Base-by-base conservation (phyloP, 2,797 vertebrate species). In the Echiichthys vipera region DNA sequence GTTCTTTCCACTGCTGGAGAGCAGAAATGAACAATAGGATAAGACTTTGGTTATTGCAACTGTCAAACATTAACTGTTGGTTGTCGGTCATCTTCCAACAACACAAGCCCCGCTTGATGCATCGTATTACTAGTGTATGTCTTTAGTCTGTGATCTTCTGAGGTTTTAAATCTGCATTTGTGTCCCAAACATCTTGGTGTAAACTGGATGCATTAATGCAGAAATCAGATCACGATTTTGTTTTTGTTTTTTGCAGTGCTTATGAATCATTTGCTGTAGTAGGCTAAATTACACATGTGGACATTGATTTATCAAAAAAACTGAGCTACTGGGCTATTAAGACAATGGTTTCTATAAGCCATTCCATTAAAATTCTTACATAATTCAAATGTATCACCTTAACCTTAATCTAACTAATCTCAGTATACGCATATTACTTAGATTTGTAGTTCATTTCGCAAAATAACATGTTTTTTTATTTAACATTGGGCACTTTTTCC, bases 1-100 rank as follows among this genome's bases (percentile, higher is more conserved):
- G 47, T 2, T 1, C 24, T 2, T 7, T 87, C 91, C 94, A 95
- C 11, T 75, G 73, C 96, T 97, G 86, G 0, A 20, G 49, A 64
- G 18, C 13, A 27, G 5, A 76, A 30, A 57, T 3, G 2, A 24
- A 24, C 37, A 57, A 45, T 40, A 24, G 20, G 32, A 30, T 12
- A 47, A 47, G 15, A 40, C 29, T 43, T 27, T 9, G 18, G 25
- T 5, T 32, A 12, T 47, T 17, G 15, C 45, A 34, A 24, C 14
- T 62, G 14, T 6, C n/a, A n/a, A n/a, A n/a, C n/a, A n/a, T n/a
- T 40, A 20, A 24, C 22, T 25, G n/a, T 15, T 15, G 10, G n/a
- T n/a, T n/a, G n/a, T n/a, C n/a, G 25, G 18, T 29, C 37, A 20
- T 42, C 25, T 42, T 18, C 42, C 10, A 20, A 22, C 30, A 24